Evolutionary conservation across 2,888 invertebrate species (phyloP).

Genomic region (Schizotus pectinicornis): DNA sequence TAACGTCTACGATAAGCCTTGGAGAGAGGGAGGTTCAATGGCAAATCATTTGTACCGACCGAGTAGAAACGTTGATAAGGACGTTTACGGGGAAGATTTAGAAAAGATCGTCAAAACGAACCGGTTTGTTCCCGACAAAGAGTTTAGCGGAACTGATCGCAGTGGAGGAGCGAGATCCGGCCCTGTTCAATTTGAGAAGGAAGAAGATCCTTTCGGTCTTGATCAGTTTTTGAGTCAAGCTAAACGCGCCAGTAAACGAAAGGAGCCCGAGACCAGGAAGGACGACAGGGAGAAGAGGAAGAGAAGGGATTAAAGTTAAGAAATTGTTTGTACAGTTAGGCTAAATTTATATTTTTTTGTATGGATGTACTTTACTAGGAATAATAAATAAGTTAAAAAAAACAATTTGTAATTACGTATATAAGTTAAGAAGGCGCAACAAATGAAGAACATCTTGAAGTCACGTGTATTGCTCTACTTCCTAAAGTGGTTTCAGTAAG

Average conservation of each 20-base stretch:
- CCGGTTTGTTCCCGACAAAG: conserved; percentile 96
- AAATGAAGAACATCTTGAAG: no score
- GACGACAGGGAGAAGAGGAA: conserved; percentile 59
- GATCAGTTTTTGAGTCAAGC: conserved; percentile 98
- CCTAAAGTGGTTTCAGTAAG: no score
- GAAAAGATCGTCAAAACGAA: conserved; percentile 88
- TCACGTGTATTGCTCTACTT: no score
- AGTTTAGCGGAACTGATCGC: conserved; percentile 91
- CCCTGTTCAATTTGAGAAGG: conserved; percentile 94
- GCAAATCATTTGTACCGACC: conserved; percentile 92
- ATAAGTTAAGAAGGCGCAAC: no score
- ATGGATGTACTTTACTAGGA: no score
- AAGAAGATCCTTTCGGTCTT: conserved; percentile 95
- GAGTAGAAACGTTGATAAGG: conserved; percentile 84
- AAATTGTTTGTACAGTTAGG: no score
- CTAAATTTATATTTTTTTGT: no score
- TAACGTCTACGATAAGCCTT: conserved; percentile 97
- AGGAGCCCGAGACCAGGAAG: conserved; percentile 60
- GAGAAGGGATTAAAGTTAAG: conserved; percentile 54
- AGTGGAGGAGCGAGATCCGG: conserved; percentile 75
- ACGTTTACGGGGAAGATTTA: conserved; percentile 88
- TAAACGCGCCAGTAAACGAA: conserved; percentile 78
- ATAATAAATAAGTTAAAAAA: no score
- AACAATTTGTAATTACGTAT: no score
- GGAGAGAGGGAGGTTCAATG: conserved; percentile 88